Percentiles rank a stretch among this genome's conserved stretches.
phyloP scores from a whole-genome alignment of 2,113 vertebrate species.

The Lethenteron camtschaticum region DNA sequence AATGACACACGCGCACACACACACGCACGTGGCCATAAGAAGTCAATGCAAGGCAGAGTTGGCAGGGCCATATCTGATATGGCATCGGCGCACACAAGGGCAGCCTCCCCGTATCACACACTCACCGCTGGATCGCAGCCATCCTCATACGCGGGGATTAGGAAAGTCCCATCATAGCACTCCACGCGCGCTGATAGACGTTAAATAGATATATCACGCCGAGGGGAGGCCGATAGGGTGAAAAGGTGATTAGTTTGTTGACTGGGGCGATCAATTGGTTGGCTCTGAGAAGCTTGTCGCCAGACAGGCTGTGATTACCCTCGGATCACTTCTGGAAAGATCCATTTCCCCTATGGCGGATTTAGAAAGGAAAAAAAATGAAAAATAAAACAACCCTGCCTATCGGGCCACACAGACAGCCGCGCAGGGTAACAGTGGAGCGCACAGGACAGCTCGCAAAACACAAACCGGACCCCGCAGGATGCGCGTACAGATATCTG shows the following conservation, averaged over 20 bases:
- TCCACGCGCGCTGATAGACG: conserved; percentile 2
- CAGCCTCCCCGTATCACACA: no score
- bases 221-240: neutral
- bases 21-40: no score
- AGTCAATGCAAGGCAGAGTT: no score
- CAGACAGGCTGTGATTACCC: conserved; percentile 5
- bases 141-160: neutral
- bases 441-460: no score
- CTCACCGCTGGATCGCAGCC: no score
- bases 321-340: conserved; percentile 4
- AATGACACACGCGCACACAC: no score
- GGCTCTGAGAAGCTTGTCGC: neutral
- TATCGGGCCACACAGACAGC: no score
- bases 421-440: no score
- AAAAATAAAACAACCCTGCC: neutral
- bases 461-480: no score
- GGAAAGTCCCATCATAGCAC: conserved; percentile 2
- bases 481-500: no score
- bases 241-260: conserved; percentile 5
- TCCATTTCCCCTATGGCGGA: conserved; percentile 4
- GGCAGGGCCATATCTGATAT: no score
- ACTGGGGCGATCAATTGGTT: neutral
- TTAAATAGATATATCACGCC: conserved; percentile 5
- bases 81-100: no score
- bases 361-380: neutral